Percentiles rank a stretch among this genome's conserved stretches.
Conservation (phyloP, 2,888 invertebrate species). For the Latrodectus hesperus region DNA sequence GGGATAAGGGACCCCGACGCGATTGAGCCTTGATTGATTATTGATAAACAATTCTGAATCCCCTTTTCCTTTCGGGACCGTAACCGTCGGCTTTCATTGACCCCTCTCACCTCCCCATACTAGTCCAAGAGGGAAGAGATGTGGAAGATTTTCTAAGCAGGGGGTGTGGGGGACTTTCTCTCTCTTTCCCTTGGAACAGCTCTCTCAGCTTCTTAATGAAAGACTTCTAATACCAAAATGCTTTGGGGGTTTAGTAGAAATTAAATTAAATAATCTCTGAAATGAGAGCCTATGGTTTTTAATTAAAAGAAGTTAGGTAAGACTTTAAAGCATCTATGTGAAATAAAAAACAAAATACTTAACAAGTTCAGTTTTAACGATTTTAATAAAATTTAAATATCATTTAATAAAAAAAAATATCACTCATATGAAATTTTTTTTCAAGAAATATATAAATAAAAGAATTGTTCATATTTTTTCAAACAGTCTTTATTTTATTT, state of each 20-base stretch:
- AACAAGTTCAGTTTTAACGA: too few relatives aligned
- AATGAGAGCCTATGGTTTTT: too few relatives aligned
- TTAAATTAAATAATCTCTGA: neutral
- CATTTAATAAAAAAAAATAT: too few relatives aligned
- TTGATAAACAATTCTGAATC: slow-evolving; percentile 67
- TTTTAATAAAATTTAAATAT: too few relatives aligned
- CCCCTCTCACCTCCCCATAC: neutral
- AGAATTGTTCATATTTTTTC: too few relatives aligned
- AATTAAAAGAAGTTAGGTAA: too few relatives aligned
- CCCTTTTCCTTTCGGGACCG: neutral
- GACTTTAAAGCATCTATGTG: too few relatives aligned
- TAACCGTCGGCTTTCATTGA: slow-evolving; percentile 41
- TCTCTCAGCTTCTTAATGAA: slow-evolving; percentile 61
- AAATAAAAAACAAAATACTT: too few relatives aligned
- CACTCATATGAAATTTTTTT: too few relatives aligned
- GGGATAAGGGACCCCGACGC: slow-evolving; percentile 17
- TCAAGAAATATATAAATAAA: too few relatives aligned
- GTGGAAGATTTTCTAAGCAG: slow-evolving; percentile 30
- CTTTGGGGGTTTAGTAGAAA: slow-evolving; percentile 27
- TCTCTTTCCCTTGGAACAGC: slow-evolving; percentile 1
- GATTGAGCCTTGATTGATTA: slow-evolving; percentile 68
- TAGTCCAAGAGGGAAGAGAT: slow-evolving; percentile 7
- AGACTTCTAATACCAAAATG: slow-evolving; percentile 54
- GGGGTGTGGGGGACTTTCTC: neutral
- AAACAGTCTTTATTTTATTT: too few relatives aligned